These are phyloP conservation scores for Anodontia alba DNA, from an alignment of 2,888 invertebrate genomes.

Conservation along the genomic window DNA sequence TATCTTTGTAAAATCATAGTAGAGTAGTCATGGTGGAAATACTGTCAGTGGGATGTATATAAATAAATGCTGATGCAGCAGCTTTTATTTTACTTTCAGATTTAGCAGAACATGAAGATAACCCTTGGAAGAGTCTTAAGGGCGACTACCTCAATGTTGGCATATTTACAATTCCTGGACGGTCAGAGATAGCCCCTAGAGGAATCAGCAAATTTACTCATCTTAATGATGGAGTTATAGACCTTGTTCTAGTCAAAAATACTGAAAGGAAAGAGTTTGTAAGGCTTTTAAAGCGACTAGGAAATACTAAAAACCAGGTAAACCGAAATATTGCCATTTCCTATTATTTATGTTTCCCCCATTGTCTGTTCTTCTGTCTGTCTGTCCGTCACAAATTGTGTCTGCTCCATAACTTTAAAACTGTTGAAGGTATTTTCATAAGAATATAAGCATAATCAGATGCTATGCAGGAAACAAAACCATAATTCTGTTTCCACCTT, in stretches of 20 bases:
- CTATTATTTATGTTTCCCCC: background rate
- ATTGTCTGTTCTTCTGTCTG: background rate
- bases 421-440: too few relatives aligned
- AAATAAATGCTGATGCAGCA: too few relatives aligned
- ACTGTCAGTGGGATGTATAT: too few relatives aligned
- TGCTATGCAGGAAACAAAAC: too few relatives aligned
- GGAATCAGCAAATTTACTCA: constrained; percentile 82
- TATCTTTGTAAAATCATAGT: too few relatives aligned
- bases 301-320: constrained; percentile 82
- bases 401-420: too few relatives aligned
- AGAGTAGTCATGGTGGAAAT: too few relatives aligned
- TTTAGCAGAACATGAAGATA: constrained; percentile 68
- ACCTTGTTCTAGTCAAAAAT: constrained; percentile 80
- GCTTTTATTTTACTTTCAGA: constrained; percentile 60
- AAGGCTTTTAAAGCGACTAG: constrained; percentile 79
- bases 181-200: constrained; percentile 77
- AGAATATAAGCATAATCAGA: too few relatives aligned
- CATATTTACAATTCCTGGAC: constrained; percentile 74
- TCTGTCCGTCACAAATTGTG: too few relatives aligned
- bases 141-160: constrained; percentile 79
- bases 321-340: background rate
- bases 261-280: constrained; percentile 80
- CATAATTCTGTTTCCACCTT: too few relatives aligned
- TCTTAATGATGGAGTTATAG: constrained; percentile 80
- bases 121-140: constrained; percentile 76